Evolutionary conservation across 2,797 vertebrate species (phyloP), one percentile per base, ranked within the genome.

Genomic region (Periparus ater): DNA sequence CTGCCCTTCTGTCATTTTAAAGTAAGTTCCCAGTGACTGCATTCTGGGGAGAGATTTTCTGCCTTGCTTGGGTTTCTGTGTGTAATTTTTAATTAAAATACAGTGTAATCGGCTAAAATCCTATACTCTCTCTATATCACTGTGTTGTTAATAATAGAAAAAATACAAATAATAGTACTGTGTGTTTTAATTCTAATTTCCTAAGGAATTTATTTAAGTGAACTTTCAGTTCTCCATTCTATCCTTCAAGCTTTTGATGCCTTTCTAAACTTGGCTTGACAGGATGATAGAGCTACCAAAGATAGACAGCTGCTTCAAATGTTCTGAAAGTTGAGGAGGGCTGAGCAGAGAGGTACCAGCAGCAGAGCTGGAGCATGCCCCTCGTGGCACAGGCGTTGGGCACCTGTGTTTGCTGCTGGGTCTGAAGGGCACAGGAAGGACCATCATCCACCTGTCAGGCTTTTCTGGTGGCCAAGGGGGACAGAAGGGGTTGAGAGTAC

Each of bases 271-370:
- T n/a, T 66, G 40, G 13, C 21, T 60, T 65, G 34, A 19, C n/a
- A 54, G 47, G 38, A 44, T 1, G 0, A 19, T 21, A 66, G 26
- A 90, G 48, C 19, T 47, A 44, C 8, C 18, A 50, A 58, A 80
- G 51, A 15, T 1, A 42, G 0, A 1, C 6, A 54, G 10, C 19
- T 81, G 13, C 62, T 34, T 26, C 34, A 21, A 30, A 6, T 1
- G 2, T 10, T 0, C 0, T 45, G 12, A 60, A 34, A 25, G 17
- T 9, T 25, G 17, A 66, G 50, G 6, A 42, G 6, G 6, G 9
- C 6, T 36, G n/a, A 62, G 32, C 40, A 40, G 74, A 57, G 45
- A 63, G 26, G 20, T 34, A 38, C 4, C 26, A 20, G 11, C 17
- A 65, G 62, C 42, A 42, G 54, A 42, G 21, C 20, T 0, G 1